Evolutionary conservation across 2,797 vertebrate species (phyloP).

Genomic region (Semotilus atromaculatus): DNA sequence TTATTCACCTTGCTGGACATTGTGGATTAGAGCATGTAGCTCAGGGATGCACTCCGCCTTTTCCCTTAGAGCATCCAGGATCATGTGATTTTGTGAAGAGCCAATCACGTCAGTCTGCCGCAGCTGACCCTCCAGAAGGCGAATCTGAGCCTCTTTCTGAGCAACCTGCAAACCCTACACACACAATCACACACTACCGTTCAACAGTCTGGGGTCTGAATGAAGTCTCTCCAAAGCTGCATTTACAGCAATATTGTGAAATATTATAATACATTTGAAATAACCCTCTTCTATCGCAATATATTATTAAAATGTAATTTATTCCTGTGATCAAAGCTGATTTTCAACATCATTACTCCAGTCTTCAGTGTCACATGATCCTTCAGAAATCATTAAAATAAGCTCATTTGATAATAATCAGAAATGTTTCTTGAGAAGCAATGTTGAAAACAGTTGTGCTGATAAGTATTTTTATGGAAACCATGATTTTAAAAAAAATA

Average conservation of each 20-base stretch:
- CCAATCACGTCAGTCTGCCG: constrained; percentile 87
- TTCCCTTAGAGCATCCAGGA: constrained; percentile 90
- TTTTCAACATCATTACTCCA: not conserved
- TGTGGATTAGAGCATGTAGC: constrained; percentile 88
- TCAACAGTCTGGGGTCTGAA: not conserved
- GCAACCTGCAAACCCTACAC: constrained; percentile 91
- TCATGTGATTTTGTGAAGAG: constrained; percentile 89
- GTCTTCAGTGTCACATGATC: not conserved
- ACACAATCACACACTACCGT: not conserved
- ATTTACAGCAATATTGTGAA: not conserved
- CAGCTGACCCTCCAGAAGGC: constrained; percentile 92
- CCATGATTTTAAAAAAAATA: not conserved
- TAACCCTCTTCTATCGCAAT: not conserved
- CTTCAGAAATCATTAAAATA: not conserved
- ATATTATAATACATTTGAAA: not conserved
- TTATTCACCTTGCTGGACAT: constrained; percentile 88
- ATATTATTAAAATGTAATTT: not conserved
- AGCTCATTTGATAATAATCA: not conserved
- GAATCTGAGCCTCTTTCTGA: constrained; percentile 94
- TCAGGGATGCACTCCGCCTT: constrained; percentile 92
- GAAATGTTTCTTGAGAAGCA: no score
- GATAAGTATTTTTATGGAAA: not conserved
- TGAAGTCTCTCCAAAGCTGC: not conserved
- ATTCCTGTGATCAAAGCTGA: not conserved
- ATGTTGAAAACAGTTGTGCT: not conserved